Percentiles rank a stretch among this genome's conserved stretches.
phyloP scores from a whole-genome alignment of 2,113 vertebrate genomes.

The Mobula hypostoma region DNA sequence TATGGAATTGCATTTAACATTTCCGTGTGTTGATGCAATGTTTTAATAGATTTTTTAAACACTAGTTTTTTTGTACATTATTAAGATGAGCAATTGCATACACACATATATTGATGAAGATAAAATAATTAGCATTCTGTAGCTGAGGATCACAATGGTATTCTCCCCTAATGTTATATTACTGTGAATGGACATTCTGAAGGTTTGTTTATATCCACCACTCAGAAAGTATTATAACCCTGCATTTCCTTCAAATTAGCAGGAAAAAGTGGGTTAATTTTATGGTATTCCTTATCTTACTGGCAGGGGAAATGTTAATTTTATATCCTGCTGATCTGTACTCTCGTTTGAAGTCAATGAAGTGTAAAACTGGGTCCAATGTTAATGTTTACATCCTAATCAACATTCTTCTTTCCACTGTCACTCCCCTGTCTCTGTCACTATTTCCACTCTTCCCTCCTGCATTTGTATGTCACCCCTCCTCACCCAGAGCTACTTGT shows the following conservation, averaged over 20 bases:
- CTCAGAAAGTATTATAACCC: background rate
- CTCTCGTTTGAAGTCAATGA: background rate
- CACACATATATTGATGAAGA: no score
- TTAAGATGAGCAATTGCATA: background rate
- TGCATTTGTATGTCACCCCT: no score
- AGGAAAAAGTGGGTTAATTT: no score
- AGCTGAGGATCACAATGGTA: background rate
- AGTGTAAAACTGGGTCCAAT: background rate
- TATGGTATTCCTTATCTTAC: no score
- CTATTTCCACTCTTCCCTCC: no score
- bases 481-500: no score
- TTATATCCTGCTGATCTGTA: background rate
- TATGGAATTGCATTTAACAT: constrained; percentile 3
- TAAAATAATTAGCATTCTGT: background rate
- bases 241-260: no score
- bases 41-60: background rate
- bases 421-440: no score
- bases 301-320: background rate
- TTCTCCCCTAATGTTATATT: background rate
- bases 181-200: background rate
- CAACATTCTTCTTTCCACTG: no score
- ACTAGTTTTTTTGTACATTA: background rate
- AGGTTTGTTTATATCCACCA: background rate
- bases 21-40: background rate
- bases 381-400: no score